These are phyloP conservation scores for Campodea augens DNA, from an alignment of 1,140 invertebrate species.

Conservation along the genomic window DNA sequence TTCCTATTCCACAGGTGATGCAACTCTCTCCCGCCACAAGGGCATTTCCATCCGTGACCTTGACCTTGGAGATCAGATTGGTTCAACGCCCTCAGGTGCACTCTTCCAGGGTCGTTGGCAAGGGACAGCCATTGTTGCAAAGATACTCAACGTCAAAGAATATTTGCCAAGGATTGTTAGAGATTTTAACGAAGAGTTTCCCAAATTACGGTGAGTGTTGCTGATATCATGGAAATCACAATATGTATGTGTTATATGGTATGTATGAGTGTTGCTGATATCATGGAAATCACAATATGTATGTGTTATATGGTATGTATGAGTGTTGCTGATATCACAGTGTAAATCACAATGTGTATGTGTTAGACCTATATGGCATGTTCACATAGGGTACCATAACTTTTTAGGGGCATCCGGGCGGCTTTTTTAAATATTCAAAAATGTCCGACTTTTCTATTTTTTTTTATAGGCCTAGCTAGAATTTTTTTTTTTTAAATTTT, in stretches of 20 bases:
- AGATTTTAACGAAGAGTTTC: constrained; percentile 98
- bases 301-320: no score
- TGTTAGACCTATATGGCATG: no score
- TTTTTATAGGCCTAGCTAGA: no score
- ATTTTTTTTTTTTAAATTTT: no score
- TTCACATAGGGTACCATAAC: no score
- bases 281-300: no score
- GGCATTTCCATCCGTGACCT: constrained; percentile 91
- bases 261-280: no score
- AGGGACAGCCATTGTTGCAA: constrained; percentile 93
- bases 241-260: constrained; percentile 90
- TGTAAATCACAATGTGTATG: no score
- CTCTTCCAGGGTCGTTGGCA: constrained; percentile 95
- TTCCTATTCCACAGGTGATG: constrained; percentile 46
- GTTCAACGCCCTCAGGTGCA: constrained; percentile 72
- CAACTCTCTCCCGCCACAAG: constrained; percentile 87
- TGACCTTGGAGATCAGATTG: constrained; percentile 62
- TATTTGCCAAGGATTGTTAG: constrained; percentile 78
- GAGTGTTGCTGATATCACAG: no score
- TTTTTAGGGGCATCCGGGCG: no score
- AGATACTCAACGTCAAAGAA: constrained; percentile 70
- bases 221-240: constrained; percentile 91
- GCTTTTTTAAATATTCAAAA: no score
- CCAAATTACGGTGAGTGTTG: constrained; percentile 82
- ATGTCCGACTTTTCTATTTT: no score